These are phyloP conservation scores for Holcopasites calliopsidis DNA, from an alignment of 1,140 invertebrate species.

Conservation along the genomic window DNA sequence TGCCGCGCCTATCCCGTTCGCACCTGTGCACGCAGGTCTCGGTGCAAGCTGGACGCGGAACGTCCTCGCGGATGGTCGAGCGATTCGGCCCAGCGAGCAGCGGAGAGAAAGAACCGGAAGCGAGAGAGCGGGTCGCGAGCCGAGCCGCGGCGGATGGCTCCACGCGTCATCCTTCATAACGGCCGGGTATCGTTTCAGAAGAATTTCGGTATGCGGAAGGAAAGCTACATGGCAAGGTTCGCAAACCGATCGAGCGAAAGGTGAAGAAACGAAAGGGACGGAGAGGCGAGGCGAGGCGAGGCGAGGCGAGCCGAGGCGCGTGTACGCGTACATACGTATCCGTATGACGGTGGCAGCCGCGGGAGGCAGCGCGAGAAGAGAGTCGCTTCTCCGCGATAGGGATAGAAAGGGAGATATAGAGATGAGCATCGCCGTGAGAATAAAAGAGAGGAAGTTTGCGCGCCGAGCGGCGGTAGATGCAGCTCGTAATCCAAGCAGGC, in stretches of 20 bases:
- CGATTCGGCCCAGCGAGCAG: neutral
- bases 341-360: neutral
- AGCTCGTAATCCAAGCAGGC: neutral
- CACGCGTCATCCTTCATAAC: conserved; percentile 62
- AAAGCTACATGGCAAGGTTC: conserved; percentile 61
- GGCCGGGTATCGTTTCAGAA: conserved; percentile 59
- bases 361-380: neutral
- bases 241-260: conserved; percentile 35
- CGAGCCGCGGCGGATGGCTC: neutral
- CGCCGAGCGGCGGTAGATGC: conserved; percentile 18
- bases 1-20: conserved; percentile 57
- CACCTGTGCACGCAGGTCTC: conserved; percentile 50
- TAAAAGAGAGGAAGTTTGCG: conserved; percentile 29
- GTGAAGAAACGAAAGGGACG: conserved; percentile 19
- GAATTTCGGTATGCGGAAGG: conserved; percentile 76
- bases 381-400: too few relatives aligned
- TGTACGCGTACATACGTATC: neutral
- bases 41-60: neutral
- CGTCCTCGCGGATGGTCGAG: neutral
- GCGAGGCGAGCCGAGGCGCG: too few relatives aligned
- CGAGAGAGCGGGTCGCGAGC: conserved; percentile 10
- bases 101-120: neutral
- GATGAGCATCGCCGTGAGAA: neutral
- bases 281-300: too few relatives aligned
- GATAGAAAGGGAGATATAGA: neutral